phyloP scores from a whole-genome alignment of 2,888 invertebrate genomes.

The Oscheius sp. region DNA sequence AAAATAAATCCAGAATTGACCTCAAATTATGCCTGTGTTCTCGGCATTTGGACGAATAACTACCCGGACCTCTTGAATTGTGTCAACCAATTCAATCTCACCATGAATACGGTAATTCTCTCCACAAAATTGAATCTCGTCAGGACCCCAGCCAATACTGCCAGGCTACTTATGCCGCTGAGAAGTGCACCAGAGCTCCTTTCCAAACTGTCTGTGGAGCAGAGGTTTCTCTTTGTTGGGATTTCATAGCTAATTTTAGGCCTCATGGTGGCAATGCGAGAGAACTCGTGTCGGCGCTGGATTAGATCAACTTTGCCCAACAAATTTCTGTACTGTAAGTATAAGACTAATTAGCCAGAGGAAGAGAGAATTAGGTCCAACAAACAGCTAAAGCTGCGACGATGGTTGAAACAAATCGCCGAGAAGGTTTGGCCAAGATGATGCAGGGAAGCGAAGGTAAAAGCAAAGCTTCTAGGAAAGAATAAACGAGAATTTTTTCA shows the following conservation, averaged over 20 bases:
- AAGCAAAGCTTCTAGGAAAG: not conserved
- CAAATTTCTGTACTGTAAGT: slow-evolving; percentile 26
- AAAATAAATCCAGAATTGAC: slow-evolving; percentile 6
- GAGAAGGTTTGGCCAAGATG: not conserved
- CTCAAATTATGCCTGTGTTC: slow-evolving; percentile 18
- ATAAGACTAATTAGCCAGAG: not conserved
- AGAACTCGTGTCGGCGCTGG: slow-evolving; percentile 37
- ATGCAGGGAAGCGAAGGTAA: slow-evolving; percentile 6
- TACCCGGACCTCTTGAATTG: slow-evolving; percentile 1
- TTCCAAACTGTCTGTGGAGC: slow-evolving; percentile 15
- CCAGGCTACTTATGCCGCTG: not conserved
- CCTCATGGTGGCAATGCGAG: slow-evolving; percentile 49
- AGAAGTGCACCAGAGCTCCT: slow-evolving; percentile 12
- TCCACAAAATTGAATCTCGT: not conserved
- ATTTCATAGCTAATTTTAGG: not conserved
- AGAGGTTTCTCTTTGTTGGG: not conserved
- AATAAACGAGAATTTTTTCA: not conserved
- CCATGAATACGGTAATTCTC: not conserved
- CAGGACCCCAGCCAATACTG: slow-evolving; percentile 23
- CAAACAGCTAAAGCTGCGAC: not conserved
- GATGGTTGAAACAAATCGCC: too few relatives aligned
- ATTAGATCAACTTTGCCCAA: slow-evolving; percentile 40
- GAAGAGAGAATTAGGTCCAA: not conserved
- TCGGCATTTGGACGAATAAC: slow-evolving; percentile 7
- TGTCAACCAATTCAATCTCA: slow-evolving; percentile 7